These are phyloP conservation scores for Oegoconia quadripuncta DNA, from an alignment of 2,888 invertebrate genomes.

Conservation along the genomic window DNA sequence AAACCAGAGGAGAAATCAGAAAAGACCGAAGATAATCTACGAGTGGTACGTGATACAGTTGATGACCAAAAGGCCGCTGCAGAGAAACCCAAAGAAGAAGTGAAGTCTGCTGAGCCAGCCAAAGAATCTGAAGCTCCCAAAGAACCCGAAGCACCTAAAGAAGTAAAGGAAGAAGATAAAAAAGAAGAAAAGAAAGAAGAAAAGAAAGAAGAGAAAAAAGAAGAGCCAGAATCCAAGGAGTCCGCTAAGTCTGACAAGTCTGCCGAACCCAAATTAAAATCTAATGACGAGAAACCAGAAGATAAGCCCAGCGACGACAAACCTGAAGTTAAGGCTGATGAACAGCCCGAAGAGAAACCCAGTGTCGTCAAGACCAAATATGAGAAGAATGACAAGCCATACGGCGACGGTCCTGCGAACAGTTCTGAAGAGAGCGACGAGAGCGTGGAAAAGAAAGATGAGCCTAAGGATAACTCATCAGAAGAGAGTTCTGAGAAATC, in stretches of 20 bases:
- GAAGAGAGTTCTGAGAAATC: conserved; percentile 45
- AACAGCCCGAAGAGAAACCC: conserved; percentile 17
- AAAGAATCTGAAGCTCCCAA: conserved; percentile 17
- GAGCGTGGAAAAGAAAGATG: conserved; percentile 36
- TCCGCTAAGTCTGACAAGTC: conserved; percentile 17
- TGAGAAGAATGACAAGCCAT: conserved; percentile 32
- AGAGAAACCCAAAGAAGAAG: conserved; percentile 14
- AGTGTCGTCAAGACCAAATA: conserved; percentile 25
- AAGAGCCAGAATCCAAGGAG: conserved; percentile 8
- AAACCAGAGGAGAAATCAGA: conserved; percentile 19
- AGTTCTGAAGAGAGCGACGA: conserved; percentile 48
- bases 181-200: conserved; percentile 26
- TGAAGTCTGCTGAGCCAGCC: conserved; percentile 13
- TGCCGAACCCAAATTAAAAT: conserved; percentile 5
- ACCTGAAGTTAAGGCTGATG: conserved; percentile 10
- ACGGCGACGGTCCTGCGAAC: conserved; percentile 37
- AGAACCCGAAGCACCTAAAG: conserved; percentile 18
- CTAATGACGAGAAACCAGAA: conserved; percentile 10
- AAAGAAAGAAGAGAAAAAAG: conserved; percentile 16
- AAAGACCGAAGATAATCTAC: conserved; percentile 38
- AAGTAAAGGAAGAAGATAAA: conserved; percentile 17
- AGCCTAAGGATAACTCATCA: conserved; percentile 36
- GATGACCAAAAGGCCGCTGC: conserved; percentile 44
- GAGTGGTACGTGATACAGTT: conserved; percentile 61
- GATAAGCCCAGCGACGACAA: conserved; percentile 18